phyloP scores from a whole-genome alignment of 92 coral and sea anemone genomes.

The Parazoanthus swiftii region DNA sequence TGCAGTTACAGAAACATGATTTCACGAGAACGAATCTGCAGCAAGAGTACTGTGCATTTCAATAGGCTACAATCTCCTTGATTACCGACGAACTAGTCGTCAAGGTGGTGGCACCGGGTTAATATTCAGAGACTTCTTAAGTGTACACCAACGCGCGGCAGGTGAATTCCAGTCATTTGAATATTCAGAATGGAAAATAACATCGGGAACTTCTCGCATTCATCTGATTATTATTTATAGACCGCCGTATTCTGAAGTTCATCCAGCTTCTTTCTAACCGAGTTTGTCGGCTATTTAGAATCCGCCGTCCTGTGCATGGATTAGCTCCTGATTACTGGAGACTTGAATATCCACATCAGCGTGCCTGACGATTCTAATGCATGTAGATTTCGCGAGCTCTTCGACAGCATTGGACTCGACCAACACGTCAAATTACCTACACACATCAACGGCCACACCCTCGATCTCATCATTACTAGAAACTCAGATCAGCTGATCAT shows the following conservation, averaged over 20 bases:
- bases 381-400: no score
- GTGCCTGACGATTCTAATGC: no score
- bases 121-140: constrained; percentile 56
- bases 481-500: background rate
- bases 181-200: constrained; percentile 58
- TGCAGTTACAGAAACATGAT: no score
- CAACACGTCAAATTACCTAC: no score
- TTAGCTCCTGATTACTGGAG: no score
- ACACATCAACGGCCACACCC: no score
- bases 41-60: constrained; percentile 55
- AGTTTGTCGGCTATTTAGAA: no score
- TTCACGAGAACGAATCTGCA: constrained; percentile 45
- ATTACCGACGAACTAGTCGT: constrained; percentile 56
- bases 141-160: constrained; percentile 46
- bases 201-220: constrained; percentile 41
- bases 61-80: constrained; percentile 63
- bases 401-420: no score
- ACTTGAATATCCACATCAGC: no score
- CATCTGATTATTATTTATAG: constrained; percentile 57
- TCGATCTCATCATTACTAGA: no score
- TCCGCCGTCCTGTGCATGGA: no score
- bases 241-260: constrained; percentile 58
- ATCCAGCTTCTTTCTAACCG: constrained; percentile 6
- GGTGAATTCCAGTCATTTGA: constrained; percentile 60
- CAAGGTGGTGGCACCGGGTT: constrained; percentile 65